phyloP scores from a whole-genome alignment of 1,140 invertebrate genomes.

The Pomacea maculata region DNA sequence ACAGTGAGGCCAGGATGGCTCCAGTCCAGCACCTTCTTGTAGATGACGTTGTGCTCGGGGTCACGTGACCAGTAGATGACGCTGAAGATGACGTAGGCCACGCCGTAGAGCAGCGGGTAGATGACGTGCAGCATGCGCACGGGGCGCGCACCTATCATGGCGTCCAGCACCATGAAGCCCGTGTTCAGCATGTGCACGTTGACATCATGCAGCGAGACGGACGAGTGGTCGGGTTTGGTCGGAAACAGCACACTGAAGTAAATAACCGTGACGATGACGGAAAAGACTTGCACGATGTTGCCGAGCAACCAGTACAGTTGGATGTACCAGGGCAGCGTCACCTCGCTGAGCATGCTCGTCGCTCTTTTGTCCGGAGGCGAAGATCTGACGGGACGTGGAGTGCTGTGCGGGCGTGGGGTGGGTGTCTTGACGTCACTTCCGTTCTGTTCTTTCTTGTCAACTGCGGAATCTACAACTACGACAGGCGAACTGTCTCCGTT shows the following conservation, averaged over 20 bases:
- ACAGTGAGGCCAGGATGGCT: slow-evolving; percentile 41
- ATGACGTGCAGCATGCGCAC: slow-evolving; percentile 48
- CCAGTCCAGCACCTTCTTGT: slow-evolving; percentile 51
- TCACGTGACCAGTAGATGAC: slow-evolving; percentile 48
- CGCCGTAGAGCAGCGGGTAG: slow-evolving; percentile 42
- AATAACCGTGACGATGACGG: slow-evolving; percentile 42
- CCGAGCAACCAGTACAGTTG: slow-evolving; percentile 45
- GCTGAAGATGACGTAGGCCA: slow-evolving; percentile 45
- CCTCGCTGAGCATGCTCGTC: background rate
- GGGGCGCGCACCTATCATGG: slow-evolving; percentile 37
- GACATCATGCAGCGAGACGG: slow-evolving; percentile 8
- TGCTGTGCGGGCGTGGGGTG: background rate
- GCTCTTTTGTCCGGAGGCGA: background rate
- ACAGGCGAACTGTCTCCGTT: background rate
- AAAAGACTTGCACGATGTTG: slow-evolving; percentile 35
- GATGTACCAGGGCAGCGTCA: slow-evolving; percentile 33
- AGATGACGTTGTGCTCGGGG: slow-evolving; percentile 41
- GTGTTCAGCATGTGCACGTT: slow-evolving; percentile 49
- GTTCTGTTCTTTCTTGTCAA: background rate
- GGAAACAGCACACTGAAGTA: slow-evolving; percentile 47
- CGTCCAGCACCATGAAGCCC: slow-evolving; percentile 43
- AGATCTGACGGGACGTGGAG: background rate
- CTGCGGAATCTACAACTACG: background rate
- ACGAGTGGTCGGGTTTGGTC: background rate
- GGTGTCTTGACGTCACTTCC: background rate